Conservation (phyloP, 2,797 vertebrate genomes). For the Arremon aurantiirostris region DNA sequence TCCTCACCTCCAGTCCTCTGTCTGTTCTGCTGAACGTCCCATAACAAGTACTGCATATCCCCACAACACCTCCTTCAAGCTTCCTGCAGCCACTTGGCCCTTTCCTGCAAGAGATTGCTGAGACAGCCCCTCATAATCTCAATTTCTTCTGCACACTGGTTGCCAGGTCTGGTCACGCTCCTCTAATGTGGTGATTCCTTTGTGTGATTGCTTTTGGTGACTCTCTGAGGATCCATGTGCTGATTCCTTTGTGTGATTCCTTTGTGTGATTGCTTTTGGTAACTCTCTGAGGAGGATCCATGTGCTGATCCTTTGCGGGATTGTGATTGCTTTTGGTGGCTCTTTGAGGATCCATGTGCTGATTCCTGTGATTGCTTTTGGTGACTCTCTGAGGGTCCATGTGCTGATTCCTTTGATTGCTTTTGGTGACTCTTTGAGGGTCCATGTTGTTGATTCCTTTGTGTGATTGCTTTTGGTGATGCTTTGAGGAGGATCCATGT, state of each 20-base stretch:
- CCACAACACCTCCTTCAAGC: background rate
- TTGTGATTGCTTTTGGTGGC: background rate
- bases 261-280: background rate
- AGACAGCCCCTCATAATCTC: background rate
- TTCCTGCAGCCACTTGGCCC: background rate
- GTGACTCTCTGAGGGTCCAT: background rate
- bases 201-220: background rate
- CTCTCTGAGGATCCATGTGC: background rate
- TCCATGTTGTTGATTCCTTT: background rate
- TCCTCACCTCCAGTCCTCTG: background rate
- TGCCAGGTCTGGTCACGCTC: fast-evolving
- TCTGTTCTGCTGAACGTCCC: background rate
- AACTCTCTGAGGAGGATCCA: background rate
- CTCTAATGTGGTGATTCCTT: background rate
- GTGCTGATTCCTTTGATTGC: background rate
- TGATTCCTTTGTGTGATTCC: too few relatives aligned
- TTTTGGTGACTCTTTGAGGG: background rate
- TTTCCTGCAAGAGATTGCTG: background rate
- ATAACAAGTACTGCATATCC: background rate
- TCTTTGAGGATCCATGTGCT: background rate
- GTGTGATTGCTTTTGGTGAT: background rate
- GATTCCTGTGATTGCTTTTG: background rate
- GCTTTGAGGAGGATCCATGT: background rate
- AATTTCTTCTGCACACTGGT: background rate
- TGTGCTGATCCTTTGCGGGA: too few relatives aligned